These are phyloP conservation scores for Clusia tigrina DNA, from an alignment of 2,888 invertebrate genomes.

Conservation along the genomic window DNA sequence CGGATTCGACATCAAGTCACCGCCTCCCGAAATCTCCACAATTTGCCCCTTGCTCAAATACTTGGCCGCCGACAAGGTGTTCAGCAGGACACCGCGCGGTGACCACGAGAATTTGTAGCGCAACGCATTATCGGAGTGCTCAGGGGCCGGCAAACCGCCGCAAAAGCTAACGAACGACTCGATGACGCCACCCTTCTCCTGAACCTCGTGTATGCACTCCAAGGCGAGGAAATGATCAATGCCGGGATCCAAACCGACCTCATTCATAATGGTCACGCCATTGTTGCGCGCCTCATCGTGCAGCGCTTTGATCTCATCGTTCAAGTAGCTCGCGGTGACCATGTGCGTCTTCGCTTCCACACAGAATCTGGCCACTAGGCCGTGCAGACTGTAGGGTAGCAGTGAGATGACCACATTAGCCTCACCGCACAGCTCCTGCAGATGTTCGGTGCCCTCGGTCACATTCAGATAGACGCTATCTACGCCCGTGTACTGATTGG, in stretches of 20 bases:
- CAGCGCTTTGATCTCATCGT: conserved; percentile 81
- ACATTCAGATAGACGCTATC: conserved; percentile 86
- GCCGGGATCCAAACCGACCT: conserved; percentile 98
- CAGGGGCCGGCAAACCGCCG: conserved; percentile 96
- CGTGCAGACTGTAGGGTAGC: conserved; percentile 90
- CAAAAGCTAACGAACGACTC: conserved; percentile 97
- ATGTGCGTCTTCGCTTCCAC: conserved; percentile 87
- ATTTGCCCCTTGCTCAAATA: conserved; percentile 84
- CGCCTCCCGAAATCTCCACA: conserved; percentile 88
- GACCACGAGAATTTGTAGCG: conserved; percentile 97
- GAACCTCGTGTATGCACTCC: conserved; percentile 94
- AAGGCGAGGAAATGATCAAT: conserved; percentile 96
- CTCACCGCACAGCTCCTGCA: conserved; percentile 74
- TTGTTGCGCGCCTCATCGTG: conserved; percentile 87
- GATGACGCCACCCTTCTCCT: conserved; percentile 87
- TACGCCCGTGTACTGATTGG: conserved; percentile 78
- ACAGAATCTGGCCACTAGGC: conserved; percentile 84
- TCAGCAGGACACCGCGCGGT: conserved; percentile 90
- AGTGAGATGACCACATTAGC: conserved; percentile 85
- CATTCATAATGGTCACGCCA: conserved; percentile 93
- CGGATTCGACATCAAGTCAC: conserved; percentile 85
- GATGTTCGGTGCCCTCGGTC: conserved; percentile 73
- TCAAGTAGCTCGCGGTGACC: conserved; percentile 96
- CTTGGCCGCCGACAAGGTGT: conserved; percentile 88
- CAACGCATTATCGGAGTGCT: conserved; percentile 89